Percentiles rank a stretch among this genome's conserved stretches.
Evolutionary conservation across 2,888 invertebrate species (phyloP).

Genomic region (Pantelozetes paolii): DNA sequence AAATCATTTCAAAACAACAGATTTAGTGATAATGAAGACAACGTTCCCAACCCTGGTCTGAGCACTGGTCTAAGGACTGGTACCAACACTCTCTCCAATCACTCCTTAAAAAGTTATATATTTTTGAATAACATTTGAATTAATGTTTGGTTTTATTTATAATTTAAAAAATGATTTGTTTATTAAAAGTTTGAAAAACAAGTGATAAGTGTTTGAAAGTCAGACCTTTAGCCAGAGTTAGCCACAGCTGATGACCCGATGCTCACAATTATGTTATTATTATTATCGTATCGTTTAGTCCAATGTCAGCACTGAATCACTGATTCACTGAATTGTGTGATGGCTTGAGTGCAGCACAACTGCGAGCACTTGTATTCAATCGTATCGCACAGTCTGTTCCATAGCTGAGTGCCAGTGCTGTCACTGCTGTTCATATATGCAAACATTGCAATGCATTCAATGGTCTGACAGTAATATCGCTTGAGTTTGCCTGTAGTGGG

Average conservation of each 20-base stretch:
- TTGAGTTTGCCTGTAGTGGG: slow-evolving; percentile 25
- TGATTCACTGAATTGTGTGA: slow-evolving; percentile 5
- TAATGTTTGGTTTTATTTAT: not conserved
- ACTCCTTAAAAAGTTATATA: not conserved
- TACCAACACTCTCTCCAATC: not conserved
- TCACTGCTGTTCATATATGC: not conserved
- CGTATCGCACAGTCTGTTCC: not conserved
- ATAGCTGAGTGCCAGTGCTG: not conserved
- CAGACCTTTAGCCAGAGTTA: slow-evolving; percentile 9
- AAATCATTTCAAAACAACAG: too few species aligned
- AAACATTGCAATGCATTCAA: not conserved
- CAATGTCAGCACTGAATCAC: slow-evolving; percentile 21
- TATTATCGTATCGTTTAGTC: not conserved
- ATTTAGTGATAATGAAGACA: too few species aligned
- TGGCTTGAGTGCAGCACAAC: not conserved
- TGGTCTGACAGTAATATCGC: not conserved
- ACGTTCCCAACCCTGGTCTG: too few species aligned
- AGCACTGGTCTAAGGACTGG: too few species aligned
- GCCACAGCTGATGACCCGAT: not conserved
- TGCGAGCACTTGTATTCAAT: not conserved
- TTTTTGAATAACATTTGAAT: not conserved
- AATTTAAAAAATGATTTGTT: not conserved
- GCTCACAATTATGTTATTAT: not conserved
- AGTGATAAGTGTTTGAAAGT: not conserved
- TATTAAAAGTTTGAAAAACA: not conserved